Evolutionary conservation across 2,888 invertebrate genomes (phyloP), one percentile per base, ranked within the genome.

Genomic region (Smittia aterrima): DNA sequence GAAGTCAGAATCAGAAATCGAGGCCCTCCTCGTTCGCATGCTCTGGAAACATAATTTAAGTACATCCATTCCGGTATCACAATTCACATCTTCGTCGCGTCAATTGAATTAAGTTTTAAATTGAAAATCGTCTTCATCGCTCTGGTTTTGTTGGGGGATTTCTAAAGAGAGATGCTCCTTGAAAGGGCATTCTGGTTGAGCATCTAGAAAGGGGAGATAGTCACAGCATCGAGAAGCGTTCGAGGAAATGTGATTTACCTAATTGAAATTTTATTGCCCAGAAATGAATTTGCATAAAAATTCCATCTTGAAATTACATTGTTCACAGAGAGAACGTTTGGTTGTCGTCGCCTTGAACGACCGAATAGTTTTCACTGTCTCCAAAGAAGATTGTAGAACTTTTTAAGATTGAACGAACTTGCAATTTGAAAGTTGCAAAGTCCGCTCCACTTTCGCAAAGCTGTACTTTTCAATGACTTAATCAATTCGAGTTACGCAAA

Each of bases 31-130:
- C 16, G 16, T 47, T 58, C 24, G 1, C 58, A 58, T 58, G 16
- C 24, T 47, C 47, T 2, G 4, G 32, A 9, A 47, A 47, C 47
- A 47, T 47, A 54, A 54, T 71, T 71, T 9, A 9, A 32, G 32
- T 71, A 71, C 71, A 71, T 71, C 71, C 53, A 71, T 71, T 71
- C 58, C 71, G 41, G 71, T 54, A 71, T 67, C 54, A 54, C 47
- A 47, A n/a, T 16, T 67, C 54, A 54, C 47, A 47, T 6, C 47
- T 47, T n/a, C 47, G 16, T 53, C 47, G 13, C n/a, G 22, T 47
- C 71, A 71, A 71, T 71, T 71, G 71, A 71, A 54, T 71, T 71
- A 71, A 71, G 47, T 71, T 68, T 71, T 71, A 71, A 71, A 71
- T 71, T 71, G 71, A 40, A 71, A 71, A 41, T 54, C n/a, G 25